Evolutionary conservation across 2,888 invertebrate genomes (phyloP), one percentile per base, ranked within the genome.

Genomic region (Sicus ferrugineus): DNA sequence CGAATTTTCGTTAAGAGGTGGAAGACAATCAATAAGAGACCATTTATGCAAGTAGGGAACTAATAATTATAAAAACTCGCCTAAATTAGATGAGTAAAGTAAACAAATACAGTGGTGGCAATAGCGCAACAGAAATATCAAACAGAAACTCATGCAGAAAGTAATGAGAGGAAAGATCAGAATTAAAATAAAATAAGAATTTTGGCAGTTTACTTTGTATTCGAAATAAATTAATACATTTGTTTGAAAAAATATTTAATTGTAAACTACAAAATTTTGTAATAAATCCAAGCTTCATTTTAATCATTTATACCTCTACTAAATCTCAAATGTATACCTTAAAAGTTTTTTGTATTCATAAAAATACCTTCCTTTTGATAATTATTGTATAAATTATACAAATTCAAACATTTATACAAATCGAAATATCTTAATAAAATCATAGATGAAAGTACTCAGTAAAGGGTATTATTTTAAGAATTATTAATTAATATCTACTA

Each of bases 311-410:
- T 46, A 62, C 34, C 21, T 26, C 4, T 26, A 30, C 3, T 21
- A 2, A 42, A 42, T n/a, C 16, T 42, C n/a, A 1, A 3, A 42
- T 4, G 16, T 16, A 46, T 62, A n/a, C 23, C n/a, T 62, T 28
- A 62, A 42, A n/a, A 42, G 4, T 62, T 30, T 28, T 28, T 59
- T 34, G 9, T 19, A 48, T 61, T 61, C 14, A n/a, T n/a, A n/a
- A n/a, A n/a, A n/a, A n/a, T n/a, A 30, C n/a, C 54, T 65, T 54
- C 58, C 67, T 67, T 67, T 67, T 58, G 26, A 46, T 67, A 42
- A 66, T 42, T 23, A 67, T 46, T 48, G 48, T 46, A 67, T 21
- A 67, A 59, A 48, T 58, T 59, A 54, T 42, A 54, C 26, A 28
- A 42, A 67, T 59, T 67, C 23, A 59, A 23, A 59, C 46, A 46